A percentile compares a stretch with the other conserved stretches of the same genome.
These are phyloP conservation scores for Harlomillsia oculata DNA, from an alignment of 1,140 invertebrate species.

Conservation along the genomic window DNA sequence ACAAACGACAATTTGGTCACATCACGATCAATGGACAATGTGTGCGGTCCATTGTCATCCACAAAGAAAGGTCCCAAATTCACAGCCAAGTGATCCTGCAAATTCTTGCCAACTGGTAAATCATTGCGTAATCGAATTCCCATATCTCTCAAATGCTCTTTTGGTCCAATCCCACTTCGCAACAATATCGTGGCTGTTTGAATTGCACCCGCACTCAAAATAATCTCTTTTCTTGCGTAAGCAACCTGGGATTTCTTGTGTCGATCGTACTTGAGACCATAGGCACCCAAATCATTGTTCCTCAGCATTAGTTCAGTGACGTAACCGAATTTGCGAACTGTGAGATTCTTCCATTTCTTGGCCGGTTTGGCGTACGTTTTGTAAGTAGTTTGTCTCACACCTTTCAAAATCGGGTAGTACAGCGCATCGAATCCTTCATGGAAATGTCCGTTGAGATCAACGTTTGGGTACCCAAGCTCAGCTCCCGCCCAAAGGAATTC, in stretches of 20 bases:
- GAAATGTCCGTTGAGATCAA: constrained; percentile 65
- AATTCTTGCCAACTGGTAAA: constrained; percentile 14
- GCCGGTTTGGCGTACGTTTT: constrained; percentile 16
- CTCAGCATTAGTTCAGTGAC: constrained; percentile 28
- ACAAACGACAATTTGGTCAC: background rate
- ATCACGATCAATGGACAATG: constrained; percentile 2
- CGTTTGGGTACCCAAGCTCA: constrained; percentile 74
- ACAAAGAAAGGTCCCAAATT: constrained; percentile 17
- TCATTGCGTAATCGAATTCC: constrained; percentile 9
- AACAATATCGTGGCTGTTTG: constrained; percentile 13
- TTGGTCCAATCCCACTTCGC: constrained; percentile 16
- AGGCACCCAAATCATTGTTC: constrained; percentile 3
- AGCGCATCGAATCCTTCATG: constrained; percentile 21
- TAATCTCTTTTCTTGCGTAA: constrained; percentile 7
- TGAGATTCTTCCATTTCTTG: background rate
- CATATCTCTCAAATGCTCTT: constrained; percentile 20
- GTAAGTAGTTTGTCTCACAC: constrained; percentile 16
- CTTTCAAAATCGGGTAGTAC: constrained; percentile 11
- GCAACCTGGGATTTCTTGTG: constrained; percentile 4
- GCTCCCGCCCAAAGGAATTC: constrained; percentile 63
- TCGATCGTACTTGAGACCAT: constrained; percentile 8
- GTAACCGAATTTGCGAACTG: constrained; percentile 17
- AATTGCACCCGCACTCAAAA: constrained; percentile 5
- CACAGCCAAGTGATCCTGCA: constrained; percentile 14
- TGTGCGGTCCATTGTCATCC: background rate